Conservation (phyloP, 2,888 invertebrate species). For the Iphiclides podalirius region DNA sequence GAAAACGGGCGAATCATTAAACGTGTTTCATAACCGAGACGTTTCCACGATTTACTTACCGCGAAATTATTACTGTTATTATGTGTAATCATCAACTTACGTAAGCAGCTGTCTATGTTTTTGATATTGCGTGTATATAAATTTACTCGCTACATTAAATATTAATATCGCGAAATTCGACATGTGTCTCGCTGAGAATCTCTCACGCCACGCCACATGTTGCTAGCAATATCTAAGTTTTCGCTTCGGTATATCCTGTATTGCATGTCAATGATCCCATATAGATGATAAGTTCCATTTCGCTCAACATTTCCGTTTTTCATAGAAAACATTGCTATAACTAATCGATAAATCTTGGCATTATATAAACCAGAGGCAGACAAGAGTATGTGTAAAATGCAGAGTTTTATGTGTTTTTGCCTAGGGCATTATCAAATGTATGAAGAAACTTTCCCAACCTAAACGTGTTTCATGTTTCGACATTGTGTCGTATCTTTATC, state of each 20-base stretch:
- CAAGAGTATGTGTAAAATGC: slow-evolving; percentile 32
- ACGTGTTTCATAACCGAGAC: background rate
- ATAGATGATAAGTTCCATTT: slow-evolving; percentile 2
- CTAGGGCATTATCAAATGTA: slow-evolving; percentile 37
- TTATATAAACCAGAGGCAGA: slow-evolving; percentile 14
- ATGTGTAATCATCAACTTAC: background rate
- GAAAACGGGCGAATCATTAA: slow-evolving; percentile 3
- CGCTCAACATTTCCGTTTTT: slow-evolving; percentile 23
- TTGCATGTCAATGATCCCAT: slow-evolving; percentile 28
- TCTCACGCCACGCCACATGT: slow-evolving; percentile 28
- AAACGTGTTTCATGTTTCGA: slow-evolving; percentile 45
- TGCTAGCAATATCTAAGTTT: slow-evolving; percentile 33
- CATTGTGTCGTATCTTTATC: slow-evolving; percentile 42
- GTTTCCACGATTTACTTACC: background rate
- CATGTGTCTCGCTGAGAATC: slow-evolving; percentile 19
- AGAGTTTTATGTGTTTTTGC: slow-evolving; percentile 34
- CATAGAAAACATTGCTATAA: slow-evolving; percentile 20
- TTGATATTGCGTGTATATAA: slow-evolving; percentile 19
- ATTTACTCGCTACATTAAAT: slow-evolving; percentile 38
- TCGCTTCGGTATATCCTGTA: slow-evolving; percentile 12
- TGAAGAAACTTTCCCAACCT: slow-evolving; percentile 40
- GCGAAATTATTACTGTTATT: background rate
- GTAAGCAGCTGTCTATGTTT: background rate
- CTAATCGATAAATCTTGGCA: slow-evolving; percentile 19
- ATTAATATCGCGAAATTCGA: slow-evolving; percentile 33